Conservation (phyloP, 2,113 vertebrate genomes). For the Redunca redunca region DNA sequence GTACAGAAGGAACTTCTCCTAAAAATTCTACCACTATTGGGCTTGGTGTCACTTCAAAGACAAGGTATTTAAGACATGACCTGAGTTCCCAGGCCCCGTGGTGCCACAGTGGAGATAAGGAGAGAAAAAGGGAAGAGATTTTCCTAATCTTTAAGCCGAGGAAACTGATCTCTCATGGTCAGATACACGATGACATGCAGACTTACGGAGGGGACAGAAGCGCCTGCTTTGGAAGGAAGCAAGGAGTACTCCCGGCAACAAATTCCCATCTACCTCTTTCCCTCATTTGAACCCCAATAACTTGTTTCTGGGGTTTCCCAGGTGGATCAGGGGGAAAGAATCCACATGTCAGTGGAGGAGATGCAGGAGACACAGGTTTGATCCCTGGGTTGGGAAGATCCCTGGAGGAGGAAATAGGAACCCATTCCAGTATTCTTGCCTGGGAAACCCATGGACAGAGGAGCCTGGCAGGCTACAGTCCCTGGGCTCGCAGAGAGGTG, state of each 20-base stretch:
- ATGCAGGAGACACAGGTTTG: not conserved
- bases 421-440: not conserved
- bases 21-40: not conserved
- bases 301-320: not conserved
- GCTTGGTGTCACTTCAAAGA: not conserved
- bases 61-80: not conserved
- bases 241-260: not conserved
- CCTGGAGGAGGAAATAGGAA: not conserved
- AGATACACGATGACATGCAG: not conserved
- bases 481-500: not conserved
- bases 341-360: not conserved
- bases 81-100: not conserved
- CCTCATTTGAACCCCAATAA: not conserved
- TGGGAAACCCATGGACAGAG: not conserved
- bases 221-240: not conserved
- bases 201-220: not conserved
- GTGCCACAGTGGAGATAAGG: not conserved
- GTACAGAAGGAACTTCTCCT: not conserved
- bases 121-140: not conserved
- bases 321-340: not conserved
- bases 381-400: not conserved
- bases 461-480: not conserved
- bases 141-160: not conserved
- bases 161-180: not conserved
- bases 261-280: not conserved